Evolutionary conservation across 2,113 vertebrate genomes (phyloP).

Genomic region (Pomatorhinus ruficollis): DNA sequence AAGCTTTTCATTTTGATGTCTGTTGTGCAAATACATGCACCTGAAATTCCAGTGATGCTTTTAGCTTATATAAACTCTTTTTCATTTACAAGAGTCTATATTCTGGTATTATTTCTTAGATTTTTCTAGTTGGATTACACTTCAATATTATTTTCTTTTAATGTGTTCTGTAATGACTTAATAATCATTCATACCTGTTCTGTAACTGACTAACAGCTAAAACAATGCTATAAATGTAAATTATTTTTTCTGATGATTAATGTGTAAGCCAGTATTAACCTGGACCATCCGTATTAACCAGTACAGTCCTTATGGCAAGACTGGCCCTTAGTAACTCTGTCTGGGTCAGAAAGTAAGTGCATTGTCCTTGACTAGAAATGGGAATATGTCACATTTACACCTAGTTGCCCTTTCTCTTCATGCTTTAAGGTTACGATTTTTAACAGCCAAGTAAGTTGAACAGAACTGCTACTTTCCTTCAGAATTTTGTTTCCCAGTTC

Average conservation of each 20-base stretch:
- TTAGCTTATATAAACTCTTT: background rate
- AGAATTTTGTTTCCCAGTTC: background rate
- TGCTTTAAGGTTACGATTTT: background rate
- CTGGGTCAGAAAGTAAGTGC: background rate
- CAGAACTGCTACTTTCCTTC: background rate
- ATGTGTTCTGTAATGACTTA: background rate
- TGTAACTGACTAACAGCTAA: background rate
- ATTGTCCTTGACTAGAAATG: background rate
- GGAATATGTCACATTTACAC: background rate
- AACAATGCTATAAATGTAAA: background rate
- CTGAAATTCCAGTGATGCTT: background rate
- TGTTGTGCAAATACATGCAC: fast-evolving
- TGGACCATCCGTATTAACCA: background rate
- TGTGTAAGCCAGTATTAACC: background rate
- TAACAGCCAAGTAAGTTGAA: background rate
- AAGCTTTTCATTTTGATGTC: background rate
- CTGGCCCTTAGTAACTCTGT: background rate
- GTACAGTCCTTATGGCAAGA: background rate
- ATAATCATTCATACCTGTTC: background rate
- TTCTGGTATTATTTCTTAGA: background rate
- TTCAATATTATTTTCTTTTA: background rate
- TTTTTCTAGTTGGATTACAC: background rate
- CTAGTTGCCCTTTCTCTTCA: background rate
- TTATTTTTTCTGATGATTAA: background rate
- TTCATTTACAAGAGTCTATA: background rate